Evolutionary conservation across 2,888 invertebrate genomes (phyloP).

Genomic region (Periphyllus acericola): DNA sequence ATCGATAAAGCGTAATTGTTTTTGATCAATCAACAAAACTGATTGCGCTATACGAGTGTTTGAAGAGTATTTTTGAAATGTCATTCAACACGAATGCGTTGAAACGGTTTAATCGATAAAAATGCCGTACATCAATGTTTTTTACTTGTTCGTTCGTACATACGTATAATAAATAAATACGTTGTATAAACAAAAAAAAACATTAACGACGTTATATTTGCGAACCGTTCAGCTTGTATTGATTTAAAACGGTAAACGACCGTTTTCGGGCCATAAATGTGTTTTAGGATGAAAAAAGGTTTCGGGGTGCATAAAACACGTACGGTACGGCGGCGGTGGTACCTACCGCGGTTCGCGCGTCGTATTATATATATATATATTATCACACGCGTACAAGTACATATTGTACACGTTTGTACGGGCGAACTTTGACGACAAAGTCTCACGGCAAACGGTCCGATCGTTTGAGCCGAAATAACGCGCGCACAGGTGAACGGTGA

Average conservation of each 20-base stretch:
- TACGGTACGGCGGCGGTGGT: not conserved
- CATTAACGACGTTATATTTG: slow-evolving; percentile 1
- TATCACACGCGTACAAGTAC: no score
- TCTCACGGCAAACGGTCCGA: not conserved
- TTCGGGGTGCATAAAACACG: not conserved
- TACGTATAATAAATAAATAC: not conserved
- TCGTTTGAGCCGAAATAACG: not conserved
- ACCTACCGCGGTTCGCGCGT: not conserved
- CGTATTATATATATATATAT: not conserved
- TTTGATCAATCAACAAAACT: not conserved
- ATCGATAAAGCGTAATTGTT: not conserved
- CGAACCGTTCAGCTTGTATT: not conserved
- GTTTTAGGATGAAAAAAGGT: not conserved
- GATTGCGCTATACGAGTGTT: not conserved
- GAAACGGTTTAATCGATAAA: not conserved
- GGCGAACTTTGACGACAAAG: not conserved
- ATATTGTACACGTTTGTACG: not conserved
- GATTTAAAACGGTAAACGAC: not conserved
- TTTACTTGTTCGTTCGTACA: not conserved
- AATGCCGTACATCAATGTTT: not conserved
- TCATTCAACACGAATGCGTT: not conserved
- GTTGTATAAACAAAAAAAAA: not conserved
- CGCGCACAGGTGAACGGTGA: not conserved
- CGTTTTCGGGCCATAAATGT: not conserved
- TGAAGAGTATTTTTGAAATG: not conserved